Percentiles rank a stretch among this genome's conserved stretches.
phyloP scores from a whole-genome alignment of 1,140 invertebrate species.

The Lycorma delicatula region DNA sequence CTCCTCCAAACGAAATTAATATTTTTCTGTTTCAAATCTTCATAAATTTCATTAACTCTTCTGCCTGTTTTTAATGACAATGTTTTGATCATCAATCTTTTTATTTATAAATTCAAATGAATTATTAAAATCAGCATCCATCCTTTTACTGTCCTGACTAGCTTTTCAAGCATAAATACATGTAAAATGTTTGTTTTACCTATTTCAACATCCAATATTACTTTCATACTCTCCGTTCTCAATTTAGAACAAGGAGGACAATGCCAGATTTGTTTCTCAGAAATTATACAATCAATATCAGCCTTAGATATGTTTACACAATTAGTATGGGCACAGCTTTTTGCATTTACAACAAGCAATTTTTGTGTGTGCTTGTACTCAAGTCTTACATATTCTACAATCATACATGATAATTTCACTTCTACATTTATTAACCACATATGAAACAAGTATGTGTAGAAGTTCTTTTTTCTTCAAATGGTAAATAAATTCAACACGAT shows the following conservation, averaged over 20 bases:
- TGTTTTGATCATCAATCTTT: conserved; percentile 9
- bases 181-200: background rate
- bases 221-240: background rate
- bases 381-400: background rate
- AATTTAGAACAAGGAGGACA: background rate
- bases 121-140: conserved; percentile 15
- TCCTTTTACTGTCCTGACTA: conserved; percentile 20
- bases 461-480: no score
- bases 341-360: background rate
- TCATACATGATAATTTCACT: background rate
- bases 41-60: background rate
- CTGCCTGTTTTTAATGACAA: conserved; percentile 1
- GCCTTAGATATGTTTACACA: background rate
- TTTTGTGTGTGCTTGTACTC: background rate
- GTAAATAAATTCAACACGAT: no score
- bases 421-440: no score
- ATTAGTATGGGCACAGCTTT: background rate
- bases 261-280: background rate
- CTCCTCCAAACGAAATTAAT: background rate
- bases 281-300: background rate
- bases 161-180: conserved; percentile 11
- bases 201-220: background rate
- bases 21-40: conserved; percentile 4
- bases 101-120: conserved; percentile 8
- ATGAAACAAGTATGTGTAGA: no score